Evolutionary conservation across 2,888 invertebrate genomes (phyloP).

Genomic region (Idaea dimidiata): DNA sequence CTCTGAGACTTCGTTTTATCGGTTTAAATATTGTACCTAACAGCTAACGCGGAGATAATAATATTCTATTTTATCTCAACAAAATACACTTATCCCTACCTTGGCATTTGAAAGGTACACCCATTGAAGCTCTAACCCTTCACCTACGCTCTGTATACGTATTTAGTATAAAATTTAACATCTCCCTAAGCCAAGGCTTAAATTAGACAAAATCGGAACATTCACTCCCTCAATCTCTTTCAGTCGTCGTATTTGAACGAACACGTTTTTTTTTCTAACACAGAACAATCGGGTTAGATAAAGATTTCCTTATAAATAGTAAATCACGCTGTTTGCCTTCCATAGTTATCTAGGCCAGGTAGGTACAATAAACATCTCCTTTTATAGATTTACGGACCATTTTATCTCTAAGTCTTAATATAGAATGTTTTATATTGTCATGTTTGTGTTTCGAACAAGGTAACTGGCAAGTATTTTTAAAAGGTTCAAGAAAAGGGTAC

Average conservation of each 20-base stretch:
- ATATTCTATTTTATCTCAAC: neutral
- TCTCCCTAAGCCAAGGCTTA: neutral
- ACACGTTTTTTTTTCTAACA: neutral
- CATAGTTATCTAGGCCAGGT: constrained; percentile 34
- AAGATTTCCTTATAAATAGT: constrained; percentile 46
- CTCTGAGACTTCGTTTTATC: no score
- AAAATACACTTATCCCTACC: neutral
- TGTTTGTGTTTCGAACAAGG: neutral
- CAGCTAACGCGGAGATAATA: no score
- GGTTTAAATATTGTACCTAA: no score
- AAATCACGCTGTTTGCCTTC: constrained; percentile 40
- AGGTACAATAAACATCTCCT: constrained; percentile 38
- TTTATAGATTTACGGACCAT: constrained; percentile 26
- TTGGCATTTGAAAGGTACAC: no score
- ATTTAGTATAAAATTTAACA: neutral
- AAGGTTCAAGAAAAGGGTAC: neutral
- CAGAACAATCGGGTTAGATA: constrained; percentile 50
- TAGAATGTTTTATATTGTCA: constrained; percentile 1
- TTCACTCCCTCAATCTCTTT: neutral
- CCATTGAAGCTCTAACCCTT: neutral
- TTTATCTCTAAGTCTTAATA: constrained; percentile 16
- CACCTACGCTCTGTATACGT: neutral
- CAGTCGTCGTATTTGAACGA: neutral
- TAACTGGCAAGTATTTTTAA: neutral
- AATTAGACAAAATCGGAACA: neutral